phyloP scores from a whole-genome alignment of 2,113 vertebrate species.

The Castor canadensis region DNA sequence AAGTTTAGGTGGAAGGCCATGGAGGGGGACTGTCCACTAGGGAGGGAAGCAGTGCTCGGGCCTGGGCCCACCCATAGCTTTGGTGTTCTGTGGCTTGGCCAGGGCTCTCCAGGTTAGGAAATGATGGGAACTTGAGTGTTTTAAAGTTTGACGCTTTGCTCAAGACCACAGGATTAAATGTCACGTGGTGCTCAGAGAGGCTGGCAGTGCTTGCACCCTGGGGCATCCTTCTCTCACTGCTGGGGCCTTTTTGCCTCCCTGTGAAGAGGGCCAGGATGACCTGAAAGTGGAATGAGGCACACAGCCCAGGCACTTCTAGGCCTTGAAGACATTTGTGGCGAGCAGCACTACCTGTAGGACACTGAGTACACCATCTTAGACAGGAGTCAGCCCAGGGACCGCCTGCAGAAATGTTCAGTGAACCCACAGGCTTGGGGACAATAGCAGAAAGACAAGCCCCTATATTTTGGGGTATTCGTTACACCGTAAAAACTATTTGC shows the following conservation, averaged over 20 bases:
- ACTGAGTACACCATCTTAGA: background rate
- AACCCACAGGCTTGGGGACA: background rate
- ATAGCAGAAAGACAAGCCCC: background rate
- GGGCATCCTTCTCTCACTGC: background rate
- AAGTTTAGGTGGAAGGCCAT: no score
- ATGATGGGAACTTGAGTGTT: no score
- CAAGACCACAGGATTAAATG: no score
- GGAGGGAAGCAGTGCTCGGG: no score
- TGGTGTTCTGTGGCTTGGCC: no score
- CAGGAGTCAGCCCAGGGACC: background rate
- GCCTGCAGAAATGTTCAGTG: background rate
- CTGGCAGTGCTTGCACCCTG: rapidly evolving
- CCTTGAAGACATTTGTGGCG: background rate
- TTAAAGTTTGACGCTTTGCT: no score
- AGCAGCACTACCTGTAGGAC: background rate
- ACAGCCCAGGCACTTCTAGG: rapidly evolving
- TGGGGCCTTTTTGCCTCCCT: background rate
- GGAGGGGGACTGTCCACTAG: no score
- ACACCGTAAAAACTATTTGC: background rate
- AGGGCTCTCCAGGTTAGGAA: no score
- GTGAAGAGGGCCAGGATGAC: background rate
- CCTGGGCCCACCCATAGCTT: no score
- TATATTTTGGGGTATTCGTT: background rate
- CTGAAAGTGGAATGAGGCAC: background rate
- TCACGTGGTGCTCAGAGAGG: background rate